A percentile compares a stretch with the other conserved stretches of the same genome.
phyloP scores from a whole-genome alignment of 2,888 invertebrate species.

The Diarsia brunnea region DNA sequence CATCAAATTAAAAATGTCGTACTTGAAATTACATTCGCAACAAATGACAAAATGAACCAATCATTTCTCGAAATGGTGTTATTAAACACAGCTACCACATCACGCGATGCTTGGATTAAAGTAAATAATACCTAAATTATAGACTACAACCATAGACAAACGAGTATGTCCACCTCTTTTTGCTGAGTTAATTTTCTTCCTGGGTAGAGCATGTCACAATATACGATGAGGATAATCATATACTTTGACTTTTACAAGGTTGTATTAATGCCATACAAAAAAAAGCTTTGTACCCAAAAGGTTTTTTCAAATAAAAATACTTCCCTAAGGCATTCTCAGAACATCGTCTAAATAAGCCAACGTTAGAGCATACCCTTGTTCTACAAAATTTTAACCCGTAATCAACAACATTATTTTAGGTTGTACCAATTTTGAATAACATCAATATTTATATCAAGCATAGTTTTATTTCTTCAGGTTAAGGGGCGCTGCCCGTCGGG shows the following conservation, averaged over 20 bases:
- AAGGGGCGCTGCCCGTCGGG: no score
- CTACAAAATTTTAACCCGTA: background rate
- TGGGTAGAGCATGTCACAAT: slow-evolving; percentile 40
- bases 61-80: slow-evolving; percentile 67
- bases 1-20: slow-evolving; percentile 26
- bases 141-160: slow-evolving; percentile 53
- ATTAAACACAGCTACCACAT: slow-evolving; percentile 62
- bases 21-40: slow-evolving; percentile 59
- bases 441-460: background rate
- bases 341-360: background rate
- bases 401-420: background rate
- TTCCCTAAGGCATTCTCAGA: background rate
- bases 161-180: slow-evolving; percentile 50
- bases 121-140: slow-evolving; percentile 77
- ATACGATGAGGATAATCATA: slow-evolving; percentile 47
- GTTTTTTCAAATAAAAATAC: background rate
- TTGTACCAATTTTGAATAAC: background rate
- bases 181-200: slow-evolving; percentile 50
- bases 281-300: background rate
- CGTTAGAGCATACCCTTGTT: background rate
- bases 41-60: slow-evolving; percentile 67
- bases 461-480: background rate
- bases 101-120: slow-evolving; percentile 80
- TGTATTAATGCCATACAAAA: background rate
- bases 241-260: background rate